phyloP scores from a whole-genome alignment of 2,113 vertebrate genomes.

The Dissostichus mawsoni region DNA sequence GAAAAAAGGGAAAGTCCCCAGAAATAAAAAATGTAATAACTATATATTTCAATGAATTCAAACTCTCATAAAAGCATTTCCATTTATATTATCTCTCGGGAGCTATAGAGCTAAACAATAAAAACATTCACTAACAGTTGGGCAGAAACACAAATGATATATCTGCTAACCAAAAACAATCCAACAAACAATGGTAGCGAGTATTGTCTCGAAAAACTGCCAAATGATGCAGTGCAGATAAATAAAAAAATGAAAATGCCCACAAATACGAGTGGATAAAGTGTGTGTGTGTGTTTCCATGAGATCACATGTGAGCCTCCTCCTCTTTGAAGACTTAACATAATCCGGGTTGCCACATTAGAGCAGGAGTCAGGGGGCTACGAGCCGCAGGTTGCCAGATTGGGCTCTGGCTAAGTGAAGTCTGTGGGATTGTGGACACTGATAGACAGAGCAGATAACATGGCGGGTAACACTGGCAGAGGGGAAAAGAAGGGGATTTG shows the following conservation, averaged over 20 bases:
- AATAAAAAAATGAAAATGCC: constrained; percentile 6
- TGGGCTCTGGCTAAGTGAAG: constrained; percentile 68
- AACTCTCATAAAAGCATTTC: too few relatives aligned
- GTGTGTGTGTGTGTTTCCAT: constrained; percentile 45
- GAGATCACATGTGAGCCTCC: constrained; percentile 54
- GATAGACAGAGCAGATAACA: constrained; percentile 78
- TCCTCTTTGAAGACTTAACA: constrained; percentile 69
- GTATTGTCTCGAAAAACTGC: background rate
- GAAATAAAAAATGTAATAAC: too few relatives aligned
- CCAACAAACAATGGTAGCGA: background rate
- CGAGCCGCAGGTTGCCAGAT: constrained; percentile 71
- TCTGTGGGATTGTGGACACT: constrained; percentile 70
- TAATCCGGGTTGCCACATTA: constrained; percentile 78
- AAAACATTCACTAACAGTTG: too few relatives aligned
- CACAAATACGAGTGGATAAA: constrained; percentile 3
- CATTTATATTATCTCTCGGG: too few relatives aligned
- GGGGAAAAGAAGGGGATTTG: constrained; percentile 69
- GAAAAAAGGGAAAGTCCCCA: too few relatives aligned
- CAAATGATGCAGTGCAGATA: background rate
- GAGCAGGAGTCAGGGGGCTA: constrained; percentile 69
- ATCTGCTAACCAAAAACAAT: constrained; percentile 18
- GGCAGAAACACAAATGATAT: too few relatives aligned
- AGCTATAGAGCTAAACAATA: too few relatives aligned
- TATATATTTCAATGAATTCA: too few relatives aligned
- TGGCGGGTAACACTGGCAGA: constrained; percentile 52